phyloP scores from a whole-genome alignment of 2,113 vertebrate genomes.

The Mellivora capensis region DNA sequence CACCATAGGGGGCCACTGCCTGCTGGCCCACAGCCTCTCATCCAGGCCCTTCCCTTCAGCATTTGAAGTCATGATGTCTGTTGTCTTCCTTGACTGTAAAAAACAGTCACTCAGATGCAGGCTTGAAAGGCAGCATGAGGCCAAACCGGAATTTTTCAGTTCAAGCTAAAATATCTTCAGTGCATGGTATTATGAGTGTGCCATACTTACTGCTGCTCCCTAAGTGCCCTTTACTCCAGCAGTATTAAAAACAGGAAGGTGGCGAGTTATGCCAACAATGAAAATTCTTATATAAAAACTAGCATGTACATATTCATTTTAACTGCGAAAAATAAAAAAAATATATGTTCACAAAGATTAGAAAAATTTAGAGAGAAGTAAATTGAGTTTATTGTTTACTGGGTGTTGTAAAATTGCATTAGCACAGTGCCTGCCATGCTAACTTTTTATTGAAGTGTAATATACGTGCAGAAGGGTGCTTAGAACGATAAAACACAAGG shows the following conservation, averaged over 20 bases:
- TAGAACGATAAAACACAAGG: background rate
- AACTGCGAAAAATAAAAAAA: background rate
- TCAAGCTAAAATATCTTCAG: background rate
- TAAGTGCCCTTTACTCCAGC: background rate
- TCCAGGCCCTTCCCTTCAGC: background rate
- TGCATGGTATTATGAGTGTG: background rate
- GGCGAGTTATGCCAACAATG: background rate
- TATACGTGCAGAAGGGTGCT: background rate
- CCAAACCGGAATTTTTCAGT: background rate
- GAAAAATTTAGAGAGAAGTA: background rate
- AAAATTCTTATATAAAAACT: background rate
- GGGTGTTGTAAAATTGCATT: background rate
- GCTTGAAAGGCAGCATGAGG: background rate
- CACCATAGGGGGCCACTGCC: accelerated
- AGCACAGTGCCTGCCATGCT: background rate
- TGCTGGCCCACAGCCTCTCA: background rate
- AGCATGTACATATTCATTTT: background rate
- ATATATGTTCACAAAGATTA: background rate
- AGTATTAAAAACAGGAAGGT: background rate
- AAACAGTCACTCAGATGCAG: background rate
- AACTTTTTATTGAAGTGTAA: background rate
- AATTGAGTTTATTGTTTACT: background rate
- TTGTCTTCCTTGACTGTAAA: background rate
- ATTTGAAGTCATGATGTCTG: background rate
- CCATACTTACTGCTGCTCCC: background rate